Conservation (phyloP, 2,888 invertebrate genomes). For the Baccha elongata region DNA sequence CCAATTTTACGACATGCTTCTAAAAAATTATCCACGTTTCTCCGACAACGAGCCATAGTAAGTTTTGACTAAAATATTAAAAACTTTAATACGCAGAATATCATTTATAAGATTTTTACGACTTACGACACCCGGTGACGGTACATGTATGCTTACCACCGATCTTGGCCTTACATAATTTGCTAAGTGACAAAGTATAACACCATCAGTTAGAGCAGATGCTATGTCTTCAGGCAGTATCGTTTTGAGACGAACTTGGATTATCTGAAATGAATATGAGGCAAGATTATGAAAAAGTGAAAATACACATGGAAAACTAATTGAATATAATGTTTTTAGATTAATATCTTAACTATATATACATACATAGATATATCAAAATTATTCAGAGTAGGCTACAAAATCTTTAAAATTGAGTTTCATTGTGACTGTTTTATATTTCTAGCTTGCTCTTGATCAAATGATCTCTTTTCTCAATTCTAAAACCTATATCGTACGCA, state of each 20-base stretch:
- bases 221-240: conserved; percentile 93
- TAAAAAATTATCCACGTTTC: conserved; percentile 97
- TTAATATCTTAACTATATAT: too few species aligned
- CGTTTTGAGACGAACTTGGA: conserved; percentile 95
- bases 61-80: conserved; percentile 94
- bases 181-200: conserved; percentile 96
- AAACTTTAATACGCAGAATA: neutral
- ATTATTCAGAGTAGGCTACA: too few species aligned
- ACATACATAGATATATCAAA: too few species aligned
- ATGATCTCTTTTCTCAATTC: too few species aligned
- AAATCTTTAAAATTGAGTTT: too few species aligned
- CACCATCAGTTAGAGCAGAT: conserved; percentile 93
- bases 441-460: too few species aligned
- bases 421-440: too few species aligned
- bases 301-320: too few species aligned
- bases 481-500: too few species aligned
- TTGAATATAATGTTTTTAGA: too few species aligned
- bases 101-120: neutral
- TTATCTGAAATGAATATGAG: conserved; percentile 88
- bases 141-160: conserved; percentile 97
- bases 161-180: conserved; percentile 95
- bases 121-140: conserved; percentile 94
- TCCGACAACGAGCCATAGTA: conserved; percentile 96
- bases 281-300: too few species aligned
- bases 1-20: conserved; percentile 97